phyloP scores from a whole-genome alignment of 2,113 vertebrate genomes.

The Jacana jacana region DNA sequence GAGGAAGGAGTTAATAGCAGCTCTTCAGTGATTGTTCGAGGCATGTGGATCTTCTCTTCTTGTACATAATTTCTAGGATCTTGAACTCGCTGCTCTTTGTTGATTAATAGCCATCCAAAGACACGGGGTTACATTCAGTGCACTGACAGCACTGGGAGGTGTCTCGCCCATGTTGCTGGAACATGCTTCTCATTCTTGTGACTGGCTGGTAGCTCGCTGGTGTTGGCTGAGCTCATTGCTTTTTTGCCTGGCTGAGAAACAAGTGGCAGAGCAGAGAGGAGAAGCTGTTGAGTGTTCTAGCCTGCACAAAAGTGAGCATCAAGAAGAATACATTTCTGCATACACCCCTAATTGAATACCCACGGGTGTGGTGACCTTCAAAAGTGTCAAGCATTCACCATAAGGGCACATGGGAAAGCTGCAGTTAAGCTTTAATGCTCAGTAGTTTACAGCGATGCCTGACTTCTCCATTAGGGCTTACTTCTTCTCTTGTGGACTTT shows the following conservation, averaged over 20 bases:
- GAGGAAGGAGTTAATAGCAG: not conserved
- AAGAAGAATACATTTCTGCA: not conserved
- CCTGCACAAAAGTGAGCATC: not conserved
- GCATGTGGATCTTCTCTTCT: not conserved
- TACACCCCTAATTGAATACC: not conserved
- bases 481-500: not conserved
- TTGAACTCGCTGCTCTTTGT: not conserved
- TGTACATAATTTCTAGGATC: not conserved
- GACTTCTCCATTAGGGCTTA: not conserved
- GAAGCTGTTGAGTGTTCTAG: not conserved
- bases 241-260: not conserved
- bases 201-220: not conserved
- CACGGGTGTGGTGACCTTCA: not conserved
- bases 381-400: not conserved
- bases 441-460: not conserved
- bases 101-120: not conserved
- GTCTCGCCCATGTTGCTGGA: not conserved
- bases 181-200: not conserved
- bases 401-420: not conserved
- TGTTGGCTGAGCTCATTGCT: not conserved
- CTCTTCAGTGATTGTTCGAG: not conserved
- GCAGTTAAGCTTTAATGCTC: not conserved
- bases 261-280: not conserved
- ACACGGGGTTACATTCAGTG: not conserved
- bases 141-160: not conserved